phyloP scores from a whole-genome alignment of 2,797 vertebrate genomes.

The Myiotriccus ornatus region DNA sequence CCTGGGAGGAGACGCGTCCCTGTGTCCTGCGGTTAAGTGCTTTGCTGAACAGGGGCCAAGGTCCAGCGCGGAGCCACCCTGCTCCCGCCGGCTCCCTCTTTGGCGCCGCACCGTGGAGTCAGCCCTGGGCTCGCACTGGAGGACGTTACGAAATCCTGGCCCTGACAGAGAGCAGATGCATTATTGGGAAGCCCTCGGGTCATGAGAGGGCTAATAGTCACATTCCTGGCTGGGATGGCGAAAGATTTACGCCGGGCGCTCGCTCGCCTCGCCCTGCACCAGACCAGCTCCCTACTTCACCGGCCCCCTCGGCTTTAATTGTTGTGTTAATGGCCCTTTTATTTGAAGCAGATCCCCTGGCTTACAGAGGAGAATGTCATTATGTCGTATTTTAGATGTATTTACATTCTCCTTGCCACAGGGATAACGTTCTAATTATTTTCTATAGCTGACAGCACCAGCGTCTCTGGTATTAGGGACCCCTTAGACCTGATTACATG shows the following conservation, averaged over 20 bases:
- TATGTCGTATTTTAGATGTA: constrained; percentile 81
- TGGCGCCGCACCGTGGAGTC: constrained; percentile 47
- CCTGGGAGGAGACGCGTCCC: background rate
- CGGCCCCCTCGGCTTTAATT: constrained; percentile 77
- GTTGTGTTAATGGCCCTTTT: constrained; percentile 80
- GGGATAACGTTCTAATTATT: constrained; percentile 81
- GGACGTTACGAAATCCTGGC: constrained; percentile 67
- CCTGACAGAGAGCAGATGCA: constrained; percentile 75
- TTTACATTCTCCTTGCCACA: constrained; percentile 80
- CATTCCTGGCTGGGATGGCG: constrained; percentile 76
- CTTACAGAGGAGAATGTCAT: constrained; percentile 79
- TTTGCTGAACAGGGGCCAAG: constrained; percentile 22
- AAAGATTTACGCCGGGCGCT: constrained; percentile 73
- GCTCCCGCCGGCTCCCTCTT: constrained; percentile 16
- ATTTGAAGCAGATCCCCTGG: constrained; percentile 79
- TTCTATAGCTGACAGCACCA: constrained; percentile 78
- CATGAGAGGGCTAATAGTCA: constrained; percentile 76
- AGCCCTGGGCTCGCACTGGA: constrained; percentile 19
- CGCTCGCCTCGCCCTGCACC: constrained; percentile 69
- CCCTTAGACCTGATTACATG: constrained; percentile 75
- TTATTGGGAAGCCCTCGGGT: constrained; percentile 75
- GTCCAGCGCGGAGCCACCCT: constrained; percentile 4
- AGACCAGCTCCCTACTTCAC: constrained; percentile 72
- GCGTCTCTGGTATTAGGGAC: constrained; percentile 75
- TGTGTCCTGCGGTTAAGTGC: background rate